Evolutionary conservation across 2,888 invertebrate genomes (phyloP).

Genomic region (Empis livida): DNA sequence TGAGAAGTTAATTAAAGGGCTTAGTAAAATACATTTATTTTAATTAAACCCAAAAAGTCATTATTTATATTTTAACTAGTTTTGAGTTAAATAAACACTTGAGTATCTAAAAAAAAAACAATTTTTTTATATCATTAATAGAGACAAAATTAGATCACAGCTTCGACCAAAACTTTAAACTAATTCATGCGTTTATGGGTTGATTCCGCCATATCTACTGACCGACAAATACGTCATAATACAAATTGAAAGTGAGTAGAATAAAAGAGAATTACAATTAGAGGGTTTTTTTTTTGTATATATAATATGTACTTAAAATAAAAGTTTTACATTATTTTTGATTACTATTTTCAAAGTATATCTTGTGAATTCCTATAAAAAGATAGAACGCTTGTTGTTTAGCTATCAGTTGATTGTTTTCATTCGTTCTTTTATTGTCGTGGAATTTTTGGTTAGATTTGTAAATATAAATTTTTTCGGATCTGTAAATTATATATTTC

Average conservation of each 20-base stretch:
- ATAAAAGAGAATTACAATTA: not conserved
- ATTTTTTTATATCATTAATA: too few relatives aligned
- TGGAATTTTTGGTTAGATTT: not conserved
- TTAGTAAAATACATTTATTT: too few relatives aligned
- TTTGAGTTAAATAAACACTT: too few relatives aligned
- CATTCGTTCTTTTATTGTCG: not conserved
- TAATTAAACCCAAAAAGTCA: too few relatives aligned
- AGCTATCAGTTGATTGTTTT: not conserved
- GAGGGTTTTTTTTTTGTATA: not conserved
- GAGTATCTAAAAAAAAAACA: too few relatives aligned
- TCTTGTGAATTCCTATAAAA: not conserved
- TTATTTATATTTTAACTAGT: too few relatives aligned
- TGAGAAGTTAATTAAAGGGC: too few relatives aligned
- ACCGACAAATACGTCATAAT: too few relatives aligned
- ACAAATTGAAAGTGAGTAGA: not conserved
- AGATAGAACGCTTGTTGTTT: not conserved
- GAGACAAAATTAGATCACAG: too few relatives aligned
- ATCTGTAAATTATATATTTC: too few relatives aligned
- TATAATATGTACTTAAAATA: too few relatives aligned
- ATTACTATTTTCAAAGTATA: not conserved
- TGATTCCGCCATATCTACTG: too few relatives aligned
- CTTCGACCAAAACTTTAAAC: not conserved
- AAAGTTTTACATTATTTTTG: not conserved
- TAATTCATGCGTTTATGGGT: conserved; percentile 9
- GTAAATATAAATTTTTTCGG: not conserved